Evolutionary conservation across 2,113 vertebrate species (phyloP).

Genomic region (Fukomys damarensis): DNA sequence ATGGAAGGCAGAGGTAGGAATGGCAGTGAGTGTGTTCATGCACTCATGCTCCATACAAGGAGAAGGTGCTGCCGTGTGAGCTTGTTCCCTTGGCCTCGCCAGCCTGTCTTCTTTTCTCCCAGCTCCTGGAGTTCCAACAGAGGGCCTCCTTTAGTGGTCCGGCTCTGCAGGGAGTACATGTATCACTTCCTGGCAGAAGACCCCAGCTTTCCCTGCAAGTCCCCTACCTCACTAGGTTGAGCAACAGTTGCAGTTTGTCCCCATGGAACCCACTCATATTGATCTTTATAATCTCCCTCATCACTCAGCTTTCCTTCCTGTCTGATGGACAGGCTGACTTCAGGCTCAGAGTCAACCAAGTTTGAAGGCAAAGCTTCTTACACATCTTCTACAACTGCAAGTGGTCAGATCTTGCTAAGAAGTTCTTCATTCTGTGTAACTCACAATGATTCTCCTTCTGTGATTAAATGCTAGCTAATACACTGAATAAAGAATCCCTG

Average conservation of each 20-base stretch:
- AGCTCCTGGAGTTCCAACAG: neutral
- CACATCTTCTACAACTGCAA: neutral
- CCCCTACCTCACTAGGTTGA: neutral
- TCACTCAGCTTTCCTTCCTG: neutral
- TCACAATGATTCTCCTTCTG: neutral
- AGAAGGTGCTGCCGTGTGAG: neutral
- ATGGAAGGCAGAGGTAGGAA: neutral
- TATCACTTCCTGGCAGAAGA: neutral
- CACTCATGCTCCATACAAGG: neutral
- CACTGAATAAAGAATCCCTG: neutral
- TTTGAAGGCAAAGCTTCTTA: neutral
- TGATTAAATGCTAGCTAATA: neutral
- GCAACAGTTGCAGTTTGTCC: neutral
- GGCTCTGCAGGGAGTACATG: neutral
- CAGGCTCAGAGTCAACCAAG: neutral
- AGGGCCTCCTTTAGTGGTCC: neutral
- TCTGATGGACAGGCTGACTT: neutral
- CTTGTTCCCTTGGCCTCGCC: neutral
- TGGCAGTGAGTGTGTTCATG: neutral
- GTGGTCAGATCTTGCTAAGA: neutral
- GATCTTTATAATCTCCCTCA: neutral
- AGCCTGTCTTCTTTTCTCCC: neutral
- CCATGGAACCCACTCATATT: neutral
- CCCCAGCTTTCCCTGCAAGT: neutral
- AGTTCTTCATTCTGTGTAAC: neutral